phyloP scores from a whole-genome alignment of 92 coral and sea anemone genomes.

The Palythoa grandiflora region DNA sequence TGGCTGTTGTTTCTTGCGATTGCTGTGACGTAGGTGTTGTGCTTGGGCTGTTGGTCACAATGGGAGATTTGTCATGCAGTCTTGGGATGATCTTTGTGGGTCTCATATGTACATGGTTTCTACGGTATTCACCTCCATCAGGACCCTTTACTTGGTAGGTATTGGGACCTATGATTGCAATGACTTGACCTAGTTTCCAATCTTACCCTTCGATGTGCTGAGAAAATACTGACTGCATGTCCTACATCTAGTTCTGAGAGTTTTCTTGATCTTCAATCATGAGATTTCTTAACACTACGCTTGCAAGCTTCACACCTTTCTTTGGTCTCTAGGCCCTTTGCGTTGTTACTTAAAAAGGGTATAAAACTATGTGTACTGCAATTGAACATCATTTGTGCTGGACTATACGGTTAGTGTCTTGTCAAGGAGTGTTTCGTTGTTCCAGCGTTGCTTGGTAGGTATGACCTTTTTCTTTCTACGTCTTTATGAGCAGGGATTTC shows the following conservation, averaged over 20 bases:
- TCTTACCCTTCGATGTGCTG: conserved; percentile 51
- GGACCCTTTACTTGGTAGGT: conserved; percentile 57
- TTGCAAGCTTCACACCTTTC: not conserved
- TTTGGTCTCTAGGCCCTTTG: not conserved
- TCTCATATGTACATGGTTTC: conserved; percentile 59
- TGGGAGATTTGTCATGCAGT: not conserved
- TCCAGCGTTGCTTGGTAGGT: conserved; percentile 52
- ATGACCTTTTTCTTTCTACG: conserved; percentile 44
- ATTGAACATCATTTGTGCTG: conserved; percentile 65
- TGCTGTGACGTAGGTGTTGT: not conserved
- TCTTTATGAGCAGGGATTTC: not conserved
- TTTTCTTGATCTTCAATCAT: conserved; percentile 46
- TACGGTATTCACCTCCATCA: conserved; percentile 3
- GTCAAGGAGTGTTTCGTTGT: conserved; percentile 64
- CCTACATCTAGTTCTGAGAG: conserved; percentile 55
- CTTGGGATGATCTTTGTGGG: conserved; percentile 22
- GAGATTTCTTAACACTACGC: conserved; percentile 40
- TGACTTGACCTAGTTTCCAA: conserved; percentile 58
- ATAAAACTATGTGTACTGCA: conserved; percentile 18
- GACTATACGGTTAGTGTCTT: conserved; percentile 62
- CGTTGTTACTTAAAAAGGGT: not conserved
- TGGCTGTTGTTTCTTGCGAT: not conserved
- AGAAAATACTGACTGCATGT: conserved; percentile 52
- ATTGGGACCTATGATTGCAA: conserved; percentile 53
- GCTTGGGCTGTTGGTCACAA: not conserved